Conservation (phyloP, 2,113 vertebrate genomes). For the Phyllopteryx taeniolatus region DNA sequence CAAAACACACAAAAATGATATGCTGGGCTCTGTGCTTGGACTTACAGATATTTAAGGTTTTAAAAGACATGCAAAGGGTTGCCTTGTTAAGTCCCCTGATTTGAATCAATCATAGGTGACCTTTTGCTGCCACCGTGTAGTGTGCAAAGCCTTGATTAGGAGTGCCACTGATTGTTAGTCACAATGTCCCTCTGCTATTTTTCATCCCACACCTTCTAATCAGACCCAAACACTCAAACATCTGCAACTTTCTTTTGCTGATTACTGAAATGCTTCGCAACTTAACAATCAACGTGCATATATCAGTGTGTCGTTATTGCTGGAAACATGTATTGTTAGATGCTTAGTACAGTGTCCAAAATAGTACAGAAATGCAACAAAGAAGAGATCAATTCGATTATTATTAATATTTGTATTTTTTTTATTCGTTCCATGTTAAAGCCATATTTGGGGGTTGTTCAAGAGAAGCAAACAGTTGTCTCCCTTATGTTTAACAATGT, state of each 20-base stretch:
- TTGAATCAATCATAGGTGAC: slow-evolving; percentile 61
- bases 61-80: slow-evolving; percentile 17
- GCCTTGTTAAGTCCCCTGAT: slow-evolving; percentile 35
- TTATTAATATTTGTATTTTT: too few relatives aligned
- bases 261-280: slow-evolving; percentile 21
- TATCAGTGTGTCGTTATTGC: too few relatives aligned
- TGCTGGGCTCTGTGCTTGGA: neutral
- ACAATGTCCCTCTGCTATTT: slow-evolving; percentile 29
- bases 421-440: too few relatives aligned
- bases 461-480: too few relatives aligned
- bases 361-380: too few relatives aligned
- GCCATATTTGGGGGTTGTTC: too few relatives aligned
- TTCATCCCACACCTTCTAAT: slow-evolving; percentile 49
- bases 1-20: neutral
- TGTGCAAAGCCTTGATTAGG: slow-evolving; percentile 54
- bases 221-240: slow-evolving; percentile 10
- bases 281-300: slow-evolving; percentile 8
- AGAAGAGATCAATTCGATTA: too few relatives aligned
- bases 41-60: neutral
- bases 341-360: too few relatives aligned
- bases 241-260: slow-evolving; percentile 4
- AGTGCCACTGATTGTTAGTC: slow-evolving; percentile 44
- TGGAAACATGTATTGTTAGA: too few relatives aligned
- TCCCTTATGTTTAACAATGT: too few relatives aligned
- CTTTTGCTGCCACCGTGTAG: slow-evolving; percentile 48